Evolutionary conservation across 2,113 vertebrate genomes (phyloP).

Genomic region (Chaetops frenatus): DNA sequence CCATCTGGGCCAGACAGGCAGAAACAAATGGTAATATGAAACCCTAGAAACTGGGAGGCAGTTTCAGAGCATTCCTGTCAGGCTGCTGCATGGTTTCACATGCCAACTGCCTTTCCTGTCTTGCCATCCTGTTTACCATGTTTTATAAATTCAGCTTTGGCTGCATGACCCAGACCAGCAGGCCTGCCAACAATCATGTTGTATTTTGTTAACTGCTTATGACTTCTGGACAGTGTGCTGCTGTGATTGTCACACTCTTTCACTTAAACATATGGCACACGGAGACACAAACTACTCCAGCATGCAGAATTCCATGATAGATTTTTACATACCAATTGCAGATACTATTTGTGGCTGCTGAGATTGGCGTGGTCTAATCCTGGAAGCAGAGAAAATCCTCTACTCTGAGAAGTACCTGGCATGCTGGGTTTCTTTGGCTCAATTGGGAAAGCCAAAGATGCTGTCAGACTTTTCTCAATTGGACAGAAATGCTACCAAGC

Average conservation of each 20-base stretch:
- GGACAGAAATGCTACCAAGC: not conserved
- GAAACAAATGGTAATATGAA: not conserved
- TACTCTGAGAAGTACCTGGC: not conserved
- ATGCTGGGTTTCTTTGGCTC: not conserved
- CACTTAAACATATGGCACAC: conserved; percentile 34
- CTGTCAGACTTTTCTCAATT: not conserved
- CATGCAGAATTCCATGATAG: not conserved
- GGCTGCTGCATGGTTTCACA: not conserved
- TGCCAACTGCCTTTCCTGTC: not conserved
- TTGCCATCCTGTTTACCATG: not conserved
- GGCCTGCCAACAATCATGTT: conserved; percentile 41
- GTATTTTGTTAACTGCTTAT: conserved; percentile 44
- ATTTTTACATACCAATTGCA: conserved; percentile 28
- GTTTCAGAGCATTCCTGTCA: not conserved
- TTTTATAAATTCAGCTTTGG: conserved; percentile 38
- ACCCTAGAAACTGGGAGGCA: not conserved
- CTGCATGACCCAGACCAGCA: conserved; percentile 21
- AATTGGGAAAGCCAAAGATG: not conserved
- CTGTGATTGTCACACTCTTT: conserved; percentile 52
- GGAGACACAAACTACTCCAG: conserved; percentile 24
- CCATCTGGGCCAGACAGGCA: not conserved
- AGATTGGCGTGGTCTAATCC: not conserved
- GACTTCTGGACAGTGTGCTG: conserved; percentile 46
- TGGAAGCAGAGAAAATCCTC: not conserved
- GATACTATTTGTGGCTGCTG: not conserved